Evolutionary conservation across 2,797 vertebrate species (phyloP), one percentile per base, ranked within the genome.

Genomic region (Macropodus opercularis): DNA sequence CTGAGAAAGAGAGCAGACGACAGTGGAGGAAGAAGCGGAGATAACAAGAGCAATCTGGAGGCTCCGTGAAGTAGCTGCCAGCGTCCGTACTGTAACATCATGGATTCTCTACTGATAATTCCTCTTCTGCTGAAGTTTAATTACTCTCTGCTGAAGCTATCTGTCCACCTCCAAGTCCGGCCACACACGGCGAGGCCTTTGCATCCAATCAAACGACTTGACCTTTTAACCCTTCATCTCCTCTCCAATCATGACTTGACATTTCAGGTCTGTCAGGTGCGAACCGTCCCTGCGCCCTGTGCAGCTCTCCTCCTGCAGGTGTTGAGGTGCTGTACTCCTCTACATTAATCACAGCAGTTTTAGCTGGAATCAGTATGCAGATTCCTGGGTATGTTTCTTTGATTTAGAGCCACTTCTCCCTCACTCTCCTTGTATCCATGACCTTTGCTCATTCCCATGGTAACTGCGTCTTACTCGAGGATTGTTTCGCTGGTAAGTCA

Each of bases 381-480:
- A 84, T 87, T 80, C 81, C 38, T 66, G 70, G 47, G 51, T 75
- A 51, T 47, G 41, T 69, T 75, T 65, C 73, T 75, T 43, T 79
- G 80, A 81, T 81, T 77, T 67, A 49, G 8, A 77, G 70, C 52
- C 49, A 8, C 52, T 69, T 59, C 59, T 70, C 58, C 60, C 69
- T 44, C 63, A 6, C 66, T 77, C 78, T 68, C 65, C 49, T 70
- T 59, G 72, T 71, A 82, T 82, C 74, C 82, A 81, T 91, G 89
- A 90, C 87, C 91, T 91, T 88, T 76, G 72, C 69, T 75, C 63
- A 77, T 90, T 82, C 85, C 87, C 85, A 80, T 90, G 83, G 88
- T 81, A 90, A 89, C 88, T 42, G 65, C 54, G 55, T 81, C 81
- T 85, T 75, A 72, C 82, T 80, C 42, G 29, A 81, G 85, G 83